Evolutionary conservation across 2,888 invertebrate species (phyloP).

Genomic region (Sinodicranocentrus sp.): DNA sequence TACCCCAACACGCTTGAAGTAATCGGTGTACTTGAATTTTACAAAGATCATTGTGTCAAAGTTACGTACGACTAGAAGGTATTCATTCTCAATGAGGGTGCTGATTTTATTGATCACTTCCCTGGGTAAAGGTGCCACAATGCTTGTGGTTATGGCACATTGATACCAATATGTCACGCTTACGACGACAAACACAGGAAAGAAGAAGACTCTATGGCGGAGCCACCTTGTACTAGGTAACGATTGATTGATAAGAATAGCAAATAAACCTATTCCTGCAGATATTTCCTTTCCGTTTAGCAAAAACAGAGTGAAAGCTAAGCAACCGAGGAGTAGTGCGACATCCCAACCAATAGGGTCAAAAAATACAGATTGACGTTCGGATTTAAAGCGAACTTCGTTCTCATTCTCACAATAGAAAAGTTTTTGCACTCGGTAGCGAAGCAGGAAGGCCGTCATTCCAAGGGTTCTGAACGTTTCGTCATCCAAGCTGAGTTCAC

Average conservation of each 20-base stretch:
- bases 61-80: too few relatives aligned
- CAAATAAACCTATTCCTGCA: background rate
- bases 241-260: background rate
- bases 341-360: background rate
- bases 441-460: too few relatives aligned
- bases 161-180: background rate
- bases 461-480: too few relatives aligned
- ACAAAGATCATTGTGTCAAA: too few relatives aligned
- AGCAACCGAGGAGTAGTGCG: background rate
- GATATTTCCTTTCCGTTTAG: background rate
- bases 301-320: background rate
- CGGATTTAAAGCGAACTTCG: too few relatives aligned
- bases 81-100: background rate
- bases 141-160: background rate
- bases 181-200: background rate
- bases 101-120: background rate
- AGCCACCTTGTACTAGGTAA: background rate
- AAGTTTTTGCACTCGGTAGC: too few relatives aligned
- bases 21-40: too few relatives aligned
- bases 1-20: too few relatives aligned
- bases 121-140: background rate
- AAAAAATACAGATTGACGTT: background rate
- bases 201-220: background rate
- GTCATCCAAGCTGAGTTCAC: too few relatives aligned
- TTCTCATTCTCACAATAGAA: too few relatives aligned